Conservation (phyloP, 2,888 invertebrate genomes). For the Drosophila koepferae region DNA sequence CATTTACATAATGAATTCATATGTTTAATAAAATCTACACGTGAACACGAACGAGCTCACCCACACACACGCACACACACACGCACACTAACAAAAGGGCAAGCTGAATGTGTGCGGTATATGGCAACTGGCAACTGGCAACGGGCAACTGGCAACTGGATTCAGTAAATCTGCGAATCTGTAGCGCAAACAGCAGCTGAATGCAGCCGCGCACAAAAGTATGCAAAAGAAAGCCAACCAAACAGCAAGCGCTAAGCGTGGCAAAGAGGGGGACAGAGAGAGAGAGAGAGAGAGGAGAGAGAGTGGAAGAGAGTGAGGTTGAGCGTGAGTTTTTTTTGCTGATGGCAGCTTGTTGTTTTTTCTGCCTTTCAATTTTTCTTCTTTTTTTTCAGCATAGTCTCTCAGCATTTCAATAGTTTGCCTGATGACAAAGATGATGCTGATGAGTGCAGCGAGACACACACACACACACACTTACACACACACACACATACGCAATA, state of each 20-base stretch:
- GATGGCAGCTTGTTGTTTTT: conserved; percentile 14
- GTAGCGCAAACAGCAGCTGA: conserved; percentile 24
- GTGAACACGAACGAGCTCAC: conserved; percentile 63
- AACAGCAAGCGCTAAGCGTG: conserved; percentile 13
- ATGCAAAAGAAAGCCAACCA: conserved; percentile 46
- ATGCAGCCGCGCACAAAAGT: conserved; percentile 59
- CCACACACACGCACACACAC: conserved; percentile 6
- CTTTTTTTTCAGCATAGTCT: neutral
- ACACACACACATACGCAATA: conserved; percentile 3
- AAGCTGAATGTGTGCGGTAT: conserved; percentile 37
- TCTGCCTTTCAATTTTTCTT: conserved; percentile 8
- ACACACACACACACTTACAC: neutral
- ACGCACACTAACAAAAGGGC: conserved; percentile 39
- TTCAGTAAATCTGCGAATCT: conserved; percentile 37
- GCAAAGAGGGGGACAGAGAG: no score
- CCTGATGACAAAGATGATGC: conserved; percentile 33
- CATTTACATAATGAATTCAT: conserved; percentile 82
- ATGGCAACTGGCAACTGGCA: conserved; percentile 34
- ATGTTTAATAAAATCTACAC: conserved; percentile 80
- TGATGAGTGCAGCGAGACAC: conserved; percentile 32
- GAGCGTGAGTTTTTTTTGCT: neutral
- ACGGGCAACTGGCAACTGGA: conserved; percentile 36
- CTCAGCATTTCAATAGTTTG: conserved; percentile 52
- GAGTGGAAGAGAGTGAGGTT: neutral
- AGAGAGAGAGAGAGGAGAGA: no score